Evolutionary conservation across 2,797 vertebrate genomes (phyloP).

Genomic region (Anisognathus igniventris): DNA sequence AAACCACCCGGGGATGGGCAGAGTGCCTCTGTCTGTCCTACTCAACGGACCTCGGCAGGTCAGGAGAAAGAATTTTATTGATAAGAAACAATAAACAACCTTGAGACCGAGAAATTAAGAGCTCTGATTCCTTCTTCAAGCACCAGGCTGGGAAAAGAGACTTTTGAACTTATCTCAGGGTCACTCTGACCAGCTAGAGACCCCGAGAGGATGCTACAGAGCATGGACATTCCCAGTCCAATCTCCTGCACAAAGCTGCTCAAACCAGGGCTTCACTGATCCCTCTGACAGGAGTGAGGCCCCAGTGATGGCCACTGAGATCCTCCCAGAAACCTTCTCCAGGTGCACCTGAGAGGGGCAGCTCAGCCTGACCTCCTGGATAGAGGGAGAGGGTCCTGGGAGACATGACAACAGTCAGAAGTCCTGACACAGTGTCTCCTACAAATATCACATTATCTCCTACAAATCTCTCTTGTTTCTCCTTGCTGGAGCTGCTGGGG

Average conservation of each 20-base stretch:
- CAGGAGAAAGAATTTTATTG: no score
- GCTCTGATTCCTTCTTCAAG: no score
- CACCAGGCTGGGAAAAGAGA: no score
- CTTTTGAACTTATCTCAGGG: no score
- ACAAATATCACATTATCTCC: background rate
- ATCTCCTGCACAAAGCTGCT: background rate
- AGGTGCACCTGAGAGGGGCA: no score
- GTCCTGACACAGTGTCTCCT: background rate
- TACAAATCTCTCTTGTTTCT: background rate
- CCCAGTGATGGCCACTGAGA: background rate
- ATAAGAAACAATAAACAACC: no score
- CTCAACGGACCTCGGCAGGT: fast-evolving
- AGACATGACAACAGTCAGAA: background rate
- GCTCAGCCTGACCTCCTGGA: background rate
- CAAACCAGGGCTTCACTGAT: background rate
- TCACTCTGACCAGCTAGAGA: no score
- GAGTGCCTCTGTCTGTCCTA: no score
- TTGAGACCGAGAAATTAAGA: no score
- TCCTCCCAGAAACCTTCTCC: background rate
- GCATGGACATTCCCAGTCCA: background rate
- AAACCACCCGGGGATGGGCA: no score
- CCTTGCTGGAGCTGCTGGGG: background rate
- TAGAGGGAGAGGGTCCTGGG: no score
- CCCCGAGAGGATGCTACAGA: background rate
- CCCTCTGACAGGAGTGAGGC: fast-evolving